Conservation (phyloP, 2,797 vertebrate genomes). For the Acanthopagrus latus region DNA sequence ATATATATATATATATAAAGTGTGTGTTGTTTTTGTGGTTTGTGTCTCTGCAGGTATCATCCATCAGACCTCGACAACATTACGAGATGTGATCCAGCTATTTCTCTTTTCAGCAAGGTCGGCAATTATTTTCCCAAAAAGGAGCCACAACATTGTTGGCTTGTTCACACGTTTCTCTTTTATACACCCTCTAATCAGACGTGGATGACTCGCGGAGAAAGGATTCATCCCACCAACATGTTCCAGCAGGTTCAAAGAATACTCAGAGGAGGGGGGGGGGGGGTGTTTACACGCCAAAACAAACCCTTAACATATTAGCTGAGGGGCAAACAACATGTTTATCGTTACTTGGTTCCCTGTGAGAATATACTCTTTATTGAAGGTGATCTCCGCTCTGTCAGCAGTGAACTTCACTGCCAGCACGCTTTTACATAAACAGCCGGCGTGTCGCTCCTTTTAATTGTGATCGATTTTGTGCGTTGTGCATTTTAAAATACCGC, state of each 20-base stretch:
- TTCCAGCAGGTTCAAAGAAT: conserved; percentile 7
- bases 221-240: not conserved
- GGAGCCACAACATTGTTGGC: not conserved
- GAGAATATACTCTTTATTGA: not conserved
- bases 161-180: not conserved
- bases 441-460: conserved; percentile 46
- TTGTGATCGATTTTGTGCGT: conserved; percentile 53
- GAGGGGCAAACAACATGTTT: conserved; percentile 11
- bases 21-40: not conserved
- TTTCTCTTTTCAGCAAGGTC: conserved; percentile 10
- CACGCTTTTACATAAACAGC: conserved; percentile 23
- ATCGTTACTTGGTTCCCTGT: not conserved
- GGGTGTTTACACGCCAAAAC: conserved; percentile 6
- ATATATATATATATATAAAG: no score
- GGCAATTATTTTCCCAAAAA: not conserved
- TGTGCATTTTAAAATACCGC: conserved; percentile 54
- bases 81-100: not conserved
- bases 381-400: not conserved
- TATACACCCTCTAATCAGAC: not conserved
- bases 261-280: not conserved
- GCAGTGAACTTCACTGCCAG: conserved; percentile 1
- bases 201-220: not conserved
- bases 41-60: not conserved
- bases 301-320: not conserved
- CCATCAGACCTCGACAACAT: not conserved